A percentile compares a stretch with the other conserved stretches of the same genome.
These are phyloP conservation scores for Heliconius nattereri DNA, from an alignment of 1,140 invertebrate species.

Conservation along the genomic window DNA sequence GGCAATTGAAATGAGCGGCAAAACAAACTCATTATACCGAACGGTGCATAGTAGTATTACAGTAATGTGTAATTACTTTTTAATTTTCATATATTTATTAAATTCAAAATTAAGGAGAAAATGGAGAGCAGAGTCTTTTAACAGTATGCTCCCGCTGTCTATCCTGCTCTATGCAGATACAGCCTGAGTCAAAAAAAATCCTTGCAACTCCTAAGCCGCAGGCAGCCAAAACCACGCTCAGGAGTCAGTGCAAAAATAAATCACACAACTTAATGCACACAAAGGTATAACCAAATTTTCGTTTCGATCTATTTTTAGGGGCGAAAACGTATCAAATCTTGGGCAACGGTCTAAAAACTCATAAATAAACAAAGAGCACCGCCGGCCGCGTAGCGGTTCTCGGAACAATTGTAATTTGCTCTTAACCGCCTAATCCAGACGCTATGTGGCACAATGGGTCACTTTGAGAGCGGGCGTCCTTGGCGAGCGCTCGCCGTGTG, in stretches of 20 bases:
- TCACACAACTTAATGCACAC: neutral
- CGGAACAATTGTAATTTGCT: slow-evolving; percentile 54
- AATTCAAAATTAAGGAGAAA: no score
- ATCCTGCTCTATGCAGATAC: no score
- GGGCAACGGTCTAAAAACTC: slow-evolving; percentile 26
- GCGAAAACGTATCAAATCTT: slow-evolving; percentile 16
- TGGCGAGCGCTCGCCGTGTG: slow-evolving; percentile 9
- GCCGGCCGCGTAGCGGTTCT: slow-evolving; percentile 43
- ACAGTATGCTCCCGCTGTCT: no score
- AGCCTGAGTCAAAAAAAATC: no score
- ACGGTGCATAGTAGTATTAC: no score
- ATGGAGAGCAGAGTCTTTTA: no score
- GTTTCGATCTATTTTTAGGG: slow-evolving; percentile 13
- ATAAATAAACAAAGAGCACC: slow-evolving; percentile 34
- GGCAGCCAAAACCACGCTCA: neutral
- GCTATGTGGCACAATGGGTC: slow-evolving; percentile 51
- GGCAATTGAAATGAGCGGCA: no score
- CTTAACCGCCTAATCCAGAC: slow-evolving; percentile 37
- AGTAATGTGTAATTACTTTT: no score
- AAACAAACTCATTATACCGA: no score
- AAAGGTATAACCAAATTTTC: slow-evolving; percentile 15
- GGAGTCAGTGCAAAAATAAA: slow-evolving; percentile 1
- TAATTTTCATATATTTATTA: no score
- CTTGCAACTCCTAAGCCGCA: neutral
- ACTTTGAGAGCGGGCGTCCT: slow-evolving; percentile 53